Conservation (phyloP, 2,113 vertebrate genomes). For the Otocyon megalotis region DNA sequence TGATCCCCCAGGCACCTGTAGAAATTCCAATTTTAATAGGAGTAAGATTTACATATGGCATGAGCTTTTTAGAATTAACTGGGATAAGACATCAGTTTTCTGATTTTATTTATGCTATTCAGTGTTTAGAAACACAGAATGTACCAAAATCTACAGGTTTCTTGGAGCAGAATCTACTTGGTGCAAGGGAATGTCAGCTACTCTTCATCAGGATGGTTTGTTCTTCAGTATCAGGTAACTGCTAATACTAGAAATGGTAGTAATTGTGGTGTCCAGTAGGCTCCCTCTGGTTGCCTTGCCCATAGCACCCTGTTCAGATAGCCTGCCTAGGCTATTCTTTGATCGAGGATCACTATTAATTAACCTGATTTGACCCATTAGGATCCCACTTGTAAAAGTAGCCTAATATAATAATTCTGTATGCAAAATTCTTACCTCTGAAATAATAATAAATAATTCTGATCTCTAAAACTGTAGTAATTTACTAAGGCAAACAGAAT, state of each 20-base stretch:
- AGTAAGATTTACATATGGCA: slow-evolving; percentile 22
- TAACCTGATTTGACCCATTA: background rate
- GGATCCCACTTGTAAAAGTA: background rate
- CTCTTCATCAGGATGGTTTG: background rate
- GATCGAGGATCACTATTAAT: background rate
- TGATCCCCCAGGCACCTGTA: background rate
- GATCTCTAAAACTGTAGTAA: background rate
- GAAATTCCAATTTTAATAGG: background rate
- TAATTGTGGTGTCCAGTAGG: background rate
- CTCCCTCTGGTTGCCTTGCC: background rate
- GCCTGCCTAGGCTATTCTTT: background rate
- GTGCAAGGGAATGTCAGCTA: background rate
- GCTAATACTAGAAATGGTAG: rapidly evolving
- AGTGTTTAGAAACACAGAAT: background rate
- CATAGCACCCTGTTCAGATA: rapidly evolving
- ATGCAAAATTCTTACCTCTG: background rate
- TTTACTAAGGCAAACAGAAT: background rate
- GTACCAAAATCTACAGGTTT: background rate
- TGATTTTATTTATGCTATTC: background rate
- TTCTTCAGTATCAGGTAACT: background rate
- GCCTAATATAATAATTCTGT: background rate
- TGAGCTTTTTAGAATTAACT: background rate
- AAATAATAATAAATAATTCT: background rate
- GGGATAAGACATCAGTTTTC: background rate
- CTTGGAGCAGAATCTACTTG: background rate